A percentile compares a stretch with the other conserved stretches of the same genome.
Conservation (phyloP, 2,113 vertebrate species). For the Diglossa brunneiventris region DNA sequence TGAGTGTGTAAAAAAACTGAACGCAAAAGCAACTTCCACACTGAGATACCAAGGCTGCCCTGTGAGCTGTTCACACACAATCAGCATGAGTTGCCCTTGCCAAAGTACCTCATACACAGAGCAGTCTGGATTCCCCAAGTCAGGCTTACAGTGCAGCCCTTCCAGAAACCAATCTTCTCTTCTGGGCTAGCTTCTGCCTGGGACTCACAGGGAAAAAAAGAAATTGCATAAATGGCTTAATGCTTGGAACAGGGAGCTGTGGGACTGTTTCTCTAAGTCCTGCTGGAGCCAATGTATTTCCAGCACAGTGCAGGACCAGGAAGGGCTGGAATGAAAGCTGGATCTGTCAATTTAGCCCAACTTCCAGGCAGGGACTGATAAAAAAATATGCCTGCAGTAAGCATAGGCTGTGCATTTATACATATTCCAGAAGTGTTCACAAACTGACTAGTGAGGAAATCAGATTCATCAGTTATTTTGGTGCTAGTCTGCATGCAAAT, state of each 20-base stretch:
- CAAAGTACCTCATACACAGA: background rate
- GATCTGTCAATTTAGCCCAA: background rate
- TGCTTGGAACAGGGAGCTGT: background rate
- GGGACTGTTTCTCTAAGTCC: background rate
- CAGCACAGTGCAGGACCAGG: background rate
- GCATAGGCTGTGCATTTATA: background rate
- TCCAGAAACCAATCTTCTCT: background rate
- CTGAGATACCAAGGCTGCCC: background rate
- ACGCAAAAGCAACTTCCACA: background rate
- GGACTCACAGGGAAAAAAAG: background rate
- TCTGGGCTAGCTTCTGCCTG: background rate
- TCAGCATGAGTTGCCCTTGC: background rate
- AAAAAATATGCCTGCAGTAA: background rate
- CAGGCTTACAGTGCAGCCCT: background rate
- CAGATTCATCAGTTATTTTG: background rate
- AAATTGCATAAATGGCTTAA: background rate
- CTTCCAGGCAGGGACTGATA: background rate
- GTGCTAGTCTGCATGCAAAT: slow-evolving; percentile 28
- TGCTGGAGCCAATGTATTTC: background rate
- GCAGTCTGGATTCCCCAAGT: background rate
- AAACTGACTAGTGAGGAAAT: slow-evolving; percentile 5
- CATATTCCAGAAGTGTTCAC: background rate
- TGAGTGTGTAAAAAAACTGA: background rate
- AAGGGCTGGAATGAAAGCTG: background rate
- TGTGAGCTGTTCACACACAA: background rate